A percentile compares a stretch with the other conserved stretches of the same genome.
Conservation (phyloP, 2,888 invertebrate species). For the Sinelater perroti region DNA sequence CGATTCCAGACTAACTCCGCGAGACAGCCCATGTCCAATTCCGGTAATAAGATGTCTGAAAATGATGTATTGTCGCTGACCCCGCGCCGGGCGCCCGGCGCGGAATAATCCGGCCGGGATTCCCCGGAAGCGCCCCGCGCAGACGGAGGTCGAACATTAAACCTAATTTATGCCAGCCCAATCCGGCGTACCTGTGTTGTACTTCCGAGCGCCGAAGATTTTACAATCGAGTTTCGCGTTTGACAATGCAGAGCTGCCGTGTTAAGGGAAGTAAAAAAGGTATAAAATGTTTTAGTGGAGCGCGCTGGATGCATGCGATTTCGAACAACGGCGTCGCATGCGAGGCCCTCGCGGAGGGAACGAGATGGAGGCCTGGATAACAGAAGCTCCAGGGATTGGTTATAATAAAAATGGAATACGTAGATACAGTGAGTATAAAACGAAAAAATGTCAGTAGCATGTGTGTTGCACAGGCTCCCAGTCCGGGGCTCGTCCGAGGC, state of each 20-base stretch:
- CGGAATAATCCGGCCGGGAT: too few species aligned
- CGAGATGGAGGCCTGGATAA: conserved; percentile 49
- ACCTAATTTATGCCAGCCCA: conserved; percentile 6
- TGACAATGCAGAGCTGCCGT: conserved; percentile 46
- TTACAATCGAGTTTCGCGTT: conserved; percentile 42
- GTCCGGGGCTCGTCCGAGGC: conserved; percentile 33
- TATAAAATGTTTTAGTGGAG: conserved; percentile 49
- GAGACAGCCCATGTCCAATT: conserved; percentile 54
- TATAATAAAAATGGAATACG: conserved; percentile 61
- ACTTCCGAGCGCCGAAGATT: conserved; percentile 39
- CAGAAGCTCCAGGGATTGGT: conserved; percentile 57
- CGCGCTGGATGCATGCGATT: conserved; percentile 46
- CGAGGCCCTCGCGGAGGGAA: conserved; percentile 47
- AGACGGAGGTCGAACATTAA: not conserved
- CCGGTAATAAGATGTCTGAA: conserved; percentile 59
- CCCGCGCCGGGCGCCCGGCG: too few species aligned
- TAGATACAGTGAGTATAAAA: conserved; percentile 60
- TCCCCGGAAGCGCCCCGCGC: conserved; percentile 37
- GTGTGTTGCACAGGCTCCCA: conserved; percentile 54
- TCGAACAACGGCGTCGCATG: conserved; percentile 47
- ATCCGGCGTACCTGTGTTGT: conserved; percentile 9
- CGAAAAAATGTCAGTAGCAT: conserved; percentile 60
- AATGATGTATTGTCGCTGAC: conserved; percentile 58
- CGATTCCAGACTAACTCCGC: conserved; percentile 48
- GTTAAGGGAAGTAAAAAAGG: conserved; percentile 42